Conservation (phyloP, 2,888 invertebrate genomes). For the Beris morrisii region DNA sequence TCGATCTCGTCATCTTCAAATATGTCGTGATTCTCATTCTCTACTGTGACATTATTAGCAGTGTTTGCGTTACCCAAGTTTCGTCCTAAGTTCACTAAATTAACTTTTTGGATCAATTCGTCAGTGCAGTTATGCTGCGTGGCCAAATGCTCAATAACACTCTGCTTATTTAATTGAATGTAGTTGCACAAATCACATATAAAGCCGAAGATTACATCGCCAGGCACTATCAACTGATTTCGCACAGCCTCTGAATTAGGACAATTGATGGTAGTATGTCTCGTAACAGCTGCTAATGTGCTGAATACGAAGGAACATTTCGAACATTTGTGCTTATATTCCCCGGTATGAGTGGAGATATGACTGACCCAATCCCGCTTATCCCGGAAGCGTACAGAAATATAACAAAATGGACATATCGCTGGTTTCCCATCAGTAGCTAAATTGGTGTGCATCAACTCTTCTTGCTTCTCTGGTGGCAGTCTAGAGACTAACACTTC, state of each 20-base stretch:
- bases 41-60: too few species aligned
- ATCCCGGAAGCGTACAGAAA: too few species aligned
- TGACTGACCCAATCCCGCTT: slow-evolving; percentile 54
- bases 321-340: slow-evolving; percentile 69
- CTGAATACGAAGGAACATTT: slow-evolving; percentile 55
- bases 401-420: too few species aligned
- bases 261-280: slow-evolving; percentile 36
- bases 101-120: slow-evolving; percentile 35
- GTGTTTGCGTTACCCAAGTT: too few species aligned
- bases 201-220: slow-evolving; percentile 56
- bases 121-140: slow-evolving; percentile 44
- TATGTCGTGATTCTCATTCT: too few species aligned
- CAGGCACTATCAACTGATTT: not conserved
- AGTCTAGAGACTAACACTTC: slow-evolving; percentile 69
- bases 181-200: slow-evolving; percentile 75
- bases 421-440: too few species aligned
- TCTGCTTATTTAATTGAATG: slow-evolving; percentile 65
- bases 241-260: slow-evolving; percentile 1
- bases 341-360: slow-evolving; percentile 75
- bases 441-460: not conserved
- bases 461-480: slow-evolving; percentile 46
- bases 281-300: slow-evolving; percentile 31
- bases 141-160: slow-evolving; percentile 65
- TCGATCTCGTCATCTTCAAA: too few species aligned
- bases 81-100: slow-evolving; percentile 36